Conservation (phyloP, 1,140 invertebrate species). For the Hyphantria cunea region DNA sequence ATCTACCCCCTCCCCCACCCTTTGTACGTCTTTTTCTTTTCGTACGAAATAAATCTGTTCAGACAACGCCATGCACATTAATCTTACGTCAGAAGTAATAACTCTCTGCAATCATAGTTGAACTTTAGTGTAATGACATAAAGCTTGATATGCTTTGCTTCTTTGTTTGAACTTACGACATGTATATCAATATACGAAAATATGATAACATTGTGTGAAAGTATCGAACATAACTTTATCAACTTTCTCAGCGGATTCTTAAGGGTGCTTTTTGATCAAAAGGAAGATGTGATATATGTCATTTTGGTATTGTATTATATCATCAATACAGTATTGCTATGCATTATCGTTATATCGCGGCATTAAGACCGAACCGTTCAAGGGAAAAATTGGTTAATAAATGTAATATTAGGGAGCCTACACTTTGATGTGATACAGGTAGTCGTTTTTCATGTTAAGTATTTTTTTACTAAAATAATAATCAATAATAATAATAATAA, state of each 20-base stretch:
- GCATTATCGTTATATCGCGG: slow-evolving; percentile 67
- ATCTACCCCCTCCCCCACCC: slow-evolving; percentile 45
- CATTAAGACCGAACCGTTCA: slow-evolving; percentile 69
- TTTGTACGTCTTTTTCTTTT: slow-evolving; percentile 54
- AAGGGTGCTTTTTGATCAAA: slow-evolving; percentile 31
- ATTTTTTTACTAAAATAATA: too few relatives aligned
- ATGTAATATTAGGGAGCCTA: slow-evolving; percentile 38
- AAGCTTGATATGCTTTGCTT: slow-evolving; percentile 1
- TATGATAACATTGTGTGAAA: slow-evolving; percentile 66
- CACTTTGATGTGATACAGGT: background rate
- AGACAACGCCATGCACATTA: slow-evolving; percentile 22
- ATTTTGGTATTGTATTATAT: slow-evolving; percentile 31
- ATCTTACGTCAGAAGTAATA: too few relatives aligned
- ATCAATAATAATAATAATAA: too few relatives aligned
- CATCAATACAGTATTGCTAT: slow-evolving; percentile 69
- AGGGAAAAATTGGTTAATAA: slow-evolving; percentile 75
- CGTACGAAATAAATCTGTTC: slow-evolving; percentile 55
- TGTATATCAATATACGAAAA: slow-evolving; percentile 36
- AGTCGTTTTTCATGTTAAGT: background rate
- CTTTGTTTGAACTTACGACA: background rate
- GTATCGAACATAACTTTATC: slow-evolving; percentile 64
- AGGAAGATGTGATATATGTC: slow-evolving; percentile 22
- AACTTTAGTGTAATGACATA: background rate
- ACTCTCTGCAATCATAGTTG: background rate
- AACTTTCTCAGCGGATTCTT: slow-evolving; percentile 5